A percentile compares a stretch with the other conserved stretches of the same genome.
Evolutionary conservation across 2,797 vertebrate genomes (phyloP).

Genomic region (Falco concolor): DNA sequence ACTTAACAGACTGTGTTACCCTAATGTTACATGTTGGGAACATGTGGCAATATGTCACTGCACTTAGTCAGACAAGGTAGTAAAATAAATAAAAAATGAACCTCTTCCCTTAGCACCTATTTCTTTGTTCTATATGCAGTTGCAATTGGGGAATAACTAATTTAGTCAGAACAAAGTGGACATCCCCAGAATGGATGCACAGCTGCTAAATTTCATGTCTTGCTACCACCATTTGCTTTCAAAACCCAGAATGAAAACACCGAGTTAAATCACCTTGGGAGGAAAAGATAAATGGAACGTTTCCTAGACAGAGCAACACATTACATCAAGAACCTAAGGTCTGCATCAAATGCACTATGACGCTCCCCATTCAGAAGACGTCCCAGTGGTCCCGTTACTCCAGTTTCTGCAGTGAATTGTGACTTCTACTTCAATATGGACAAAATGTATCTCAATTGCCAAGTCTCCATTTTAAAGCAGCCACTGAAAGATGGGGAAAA

Average conservation of each 20-base stretch:
- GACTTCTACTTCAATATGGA: neutral
- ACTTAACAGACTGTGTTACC: constrained; percentile 13
- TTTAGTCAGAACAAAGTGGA: neutral
- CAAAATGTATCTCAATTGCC: neutral
- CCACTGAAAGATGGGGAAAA: neutral
- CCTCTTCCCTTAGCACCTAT: neutral
- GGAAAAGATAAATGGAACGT: neutral
- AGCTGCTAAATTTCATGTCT: neutral
- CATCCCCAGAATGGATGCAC: neutral
- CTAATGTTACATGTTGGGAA: neutral
- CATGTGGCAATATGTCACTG: neutral
- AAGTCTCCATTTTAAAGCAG: neutral
- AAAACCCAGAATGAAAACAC: neutral
- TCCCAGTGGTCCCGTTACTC: neutral
- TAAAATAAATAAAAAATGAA: neutral
- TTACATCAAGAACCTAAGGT: neutral
- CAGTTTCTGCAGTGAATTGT: neutral
- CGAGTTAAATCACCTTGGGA: neutral
- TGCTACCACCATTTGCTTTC: neutral
- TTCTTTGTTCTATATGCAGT: neutral
- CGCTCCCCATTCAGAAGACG: neutral
- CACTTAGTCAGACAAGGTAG: neutral
- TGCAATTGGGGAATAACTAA: neutral
- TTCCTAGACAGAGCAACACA: neutral
- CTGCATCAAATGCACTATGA: neutral